phyloP scores from a whole-genome alignment of 2,888 invertebrate genomes.

The Coelopa pilipes region DNA sequence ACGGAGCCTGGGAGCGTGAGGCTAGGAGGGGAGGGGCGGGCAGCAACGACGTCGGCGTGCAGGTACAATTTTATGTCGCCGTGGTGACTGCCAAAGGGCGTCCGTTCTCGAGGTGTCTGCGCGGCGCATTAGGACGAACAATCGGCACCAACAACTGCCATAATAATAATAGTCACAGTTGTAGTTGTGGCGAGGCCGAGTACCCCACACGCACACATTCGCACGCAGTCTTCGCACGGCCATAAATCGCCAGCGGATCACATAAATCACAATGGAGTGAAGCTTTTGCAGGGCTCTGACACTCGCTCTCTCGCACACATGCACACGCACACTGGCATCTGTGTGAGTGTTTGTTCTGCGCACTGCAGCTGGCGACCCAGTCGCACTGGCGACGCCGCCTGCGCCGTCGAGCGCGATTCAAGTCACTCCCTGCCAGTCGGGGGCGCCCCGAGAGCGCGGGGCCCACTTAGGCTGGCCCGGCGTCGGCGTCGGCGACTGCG shows the following conservation, averaged over 20 bases:
- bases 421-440: too few relatives aligned
- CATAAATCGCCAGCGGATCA: constrained; percentile 64
- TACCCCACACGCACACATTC: constrained; percentile 44
- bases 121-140: not conserved
- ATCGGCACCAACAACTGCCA: constrained; percentile 37
- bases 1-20: too few relatives aligned
- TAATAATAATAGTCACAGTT: constrained; percentile 44
- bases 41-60: not conserved
- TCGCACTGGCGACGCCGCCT: too few relatives aligned
- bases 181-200: constrained; percentile 31
- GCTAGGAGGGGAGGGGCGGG: not conserved
- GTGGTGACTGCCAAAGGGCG: not conserved
- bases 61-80: not conserved
- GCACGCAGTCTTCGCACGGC: constrained; percentile 49
- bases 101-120: not conserved
- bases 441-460: too few relatives aligned
- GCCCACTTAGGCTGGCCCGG: too few relatives aligned
- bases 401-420: too few relatives aligned
- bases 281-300: constrained; percentile 50
- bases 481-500: too few relatives aligned
- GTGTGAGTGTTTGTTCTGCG: not conserved
- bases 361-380: too few relatives aligned
- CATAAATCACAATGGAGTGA: constrained; percentile 66
- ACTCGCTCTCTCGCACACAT: constrained; percentile 52
- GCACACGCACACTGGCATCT: constrained; percentile 35